These are phyloP conservation scores for Pectinophora gossypiella DNA, from an alignment of 1,140 invertebrate species.

Conservation along the genomic window DNA sequence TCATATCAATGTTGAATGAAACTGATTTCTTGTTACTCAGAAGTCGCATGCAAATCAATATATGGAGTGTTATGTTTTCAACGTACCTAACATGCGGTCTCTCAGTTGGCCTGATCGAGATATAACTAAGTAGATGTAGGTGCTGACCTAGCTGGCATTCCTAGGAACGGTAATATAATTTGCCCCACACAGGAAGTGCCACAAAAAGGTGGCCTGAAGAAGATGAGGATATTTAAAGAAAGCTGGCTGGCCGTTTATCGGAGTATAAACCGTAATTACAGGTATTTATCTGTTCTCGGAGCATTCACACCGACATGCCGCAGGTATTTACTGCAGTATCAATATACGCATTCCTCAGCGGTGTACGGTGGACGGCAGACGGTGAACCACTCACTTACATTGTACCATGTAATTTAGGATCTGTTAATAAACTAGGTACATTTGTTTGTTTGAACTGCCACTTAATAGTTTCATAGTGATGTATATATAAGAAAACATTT, in stretches of 20 bases:
- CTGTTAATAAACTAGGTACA: neutral
- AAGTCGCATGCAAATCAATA: neutral
- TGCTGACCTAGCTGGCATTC: too few species aligned
- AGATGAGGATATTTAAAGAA: neutral
- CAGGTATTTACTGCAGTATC: slow-evolving; percentile 26
- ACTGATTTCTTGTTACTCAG: neutral
- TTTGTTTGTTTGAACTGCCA: too few species aligned
- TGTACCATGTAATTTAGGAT: neutral
- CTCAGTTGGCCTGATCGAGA: too few species aligned
- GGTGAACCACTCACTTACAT: too few species aligned
- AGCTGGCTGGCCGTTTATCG: neutral
- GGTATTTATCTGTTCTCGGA: neutral
- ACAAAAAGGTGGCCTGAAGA: neutral
- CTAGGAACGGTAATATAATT: too few species aligned
- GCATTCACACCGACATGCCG: slow-evolving; percentile 29
- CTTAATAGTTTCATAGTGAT: too few species aligned
- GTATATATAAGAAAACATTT: too few species aligned
- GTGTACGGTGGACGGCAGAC: too few species aligned
- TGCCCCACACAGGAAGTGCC: neutral
- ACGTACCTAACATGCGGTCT: too few species aligned
- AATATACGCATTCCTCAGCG: slow-evolving; percentile 28
- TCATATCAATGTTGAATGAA: neutral
- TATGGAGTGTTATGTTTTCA: too few species aligned
- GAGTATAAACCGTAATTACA: neutral
- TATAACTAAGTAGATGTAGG: too few species aligned